These are phyloP conservation scores for Tragelaphus buxtoni DNA, from an alignment of 2,113 vertebrate genomes.

Conservation along the genomic window DNA sequence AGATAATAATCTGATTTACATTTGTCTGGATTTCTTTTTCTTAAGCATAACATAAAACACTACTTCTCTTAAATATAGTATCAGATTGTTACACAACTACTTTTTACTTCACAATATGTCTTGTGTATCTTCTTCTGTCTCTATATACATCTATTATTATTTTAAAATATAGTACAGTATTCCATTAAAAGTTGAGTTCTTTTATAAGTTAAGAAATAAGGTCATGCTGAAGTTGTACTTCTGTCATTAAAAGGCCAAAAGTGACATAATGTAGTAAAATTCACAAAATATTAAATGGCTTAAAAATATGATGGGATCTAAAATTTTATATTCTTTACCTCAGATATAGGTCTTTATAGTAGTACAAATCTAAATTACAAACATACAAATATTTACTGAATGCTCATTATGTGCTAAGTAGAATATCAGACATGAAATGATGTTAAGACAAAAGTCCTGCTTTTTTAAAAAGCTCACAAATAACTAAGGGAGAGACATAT, in stretches of 20 bases:
- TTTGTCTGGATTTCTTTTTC: slow-evolving; percentile 21
- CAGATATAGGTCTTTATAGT: not conserved
- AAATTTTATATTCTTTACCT: not conserved
- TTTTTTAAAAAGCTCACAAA: not conserved
- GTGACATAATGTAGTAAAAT: slow-evolving; percentile 13
- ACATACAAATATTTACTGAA: not conserved
- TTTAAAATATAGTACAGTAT: no score
- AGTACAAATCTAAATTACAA: slow-evolving; percentile 1
- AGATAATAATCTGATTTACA: slow-evolving; percentile 24
- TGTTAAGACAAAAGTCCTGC: not conserved
- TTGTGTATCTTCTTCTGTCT: not conserved
- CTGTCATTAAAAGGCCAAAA: slow-evolving; percentile 14
- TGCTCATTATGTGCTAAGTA: not conserved
- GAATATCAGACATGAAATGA: not conserved
- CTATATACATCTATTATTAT: not conserved
- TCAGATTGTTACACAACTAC: not conserved
- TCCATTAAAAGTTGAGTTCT: no score
- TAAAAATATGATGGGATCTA: not conserved
- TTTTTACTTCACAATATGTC: not conserved
- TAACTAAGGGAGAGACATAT: not conserved
- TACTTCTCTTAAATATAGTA: not conserved
- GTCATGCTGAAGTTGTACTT: slow-evolving; percentile 6
- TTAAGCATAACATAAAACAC: not conserved
- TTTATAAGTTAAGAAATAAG: slow-evolving; percentile 22
- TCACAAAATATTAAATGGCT: slow-evolving; percentile 22